Evolutionary conservation across 2,888 invertebrate genomes (phyloP), one percentile per base, ranked within the genome.

Genomic region (Silvanus unidentatus): DNA sequence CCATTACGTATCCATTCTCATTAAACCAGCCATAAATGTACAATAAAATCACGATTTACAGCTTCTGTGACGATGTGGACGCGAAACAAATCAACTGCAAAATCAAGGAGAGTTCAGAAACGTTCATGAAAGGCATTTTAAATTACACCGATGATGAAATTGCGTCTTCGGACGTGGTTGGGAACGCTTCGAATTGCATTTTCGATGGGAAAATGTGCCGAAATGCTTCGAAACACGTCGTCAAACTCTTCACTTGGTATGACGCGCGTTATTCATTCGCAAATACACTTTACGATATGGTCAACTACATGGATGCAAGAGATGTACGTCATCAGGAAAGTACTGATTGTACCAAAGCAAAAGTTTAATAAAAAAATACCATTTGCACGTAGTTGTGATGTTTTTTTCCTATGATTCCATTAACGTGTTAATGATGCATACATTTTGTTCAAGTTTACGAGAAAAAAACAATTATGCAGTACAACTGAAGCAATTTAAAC

Each of bases 301-400:
- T 89, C 13, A 59, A 59, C 40, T 69, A 66, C 45, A 58, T 68
- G 30, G 49, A 57, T 9, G 60, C 64, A 3, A 59, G 58, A 47
- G 64, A 65, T 39, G 37, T 22, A 5, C 4, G 8, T 22, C 22
- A 22, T 13, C 5, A 37, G 4, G 6, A 15, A 8, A 37, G 13
- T n/a, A 5, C 12, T 34, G 10, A 12, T n/a, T 9, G 9, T n/a
- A n/a, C n/a, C n/a, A n/a, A n/a, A n/a, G n/a, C n/a, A n/a, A n/a
- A n/a, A n/a, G n/a, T n/a, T n/a, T n/a, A n/a, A n/a, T n/a, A n/a
- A n/a, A n/a, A n/a, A n/a, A n/a, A n/a, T n/a, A n/a, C n/a, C n/a
- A n/a, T n/a, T n/a, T n/a, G n/a, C n/a, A n/a, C n/a, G n/a, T n/a
- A n/a, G n/a, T n/a, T n/a, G n/a, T n/a, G n/a, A n/a, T n/a, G n/a